Conservation (phyloP, 2,113 vertebrate genomes). For the Phoxinus phoxinus region DNA sequence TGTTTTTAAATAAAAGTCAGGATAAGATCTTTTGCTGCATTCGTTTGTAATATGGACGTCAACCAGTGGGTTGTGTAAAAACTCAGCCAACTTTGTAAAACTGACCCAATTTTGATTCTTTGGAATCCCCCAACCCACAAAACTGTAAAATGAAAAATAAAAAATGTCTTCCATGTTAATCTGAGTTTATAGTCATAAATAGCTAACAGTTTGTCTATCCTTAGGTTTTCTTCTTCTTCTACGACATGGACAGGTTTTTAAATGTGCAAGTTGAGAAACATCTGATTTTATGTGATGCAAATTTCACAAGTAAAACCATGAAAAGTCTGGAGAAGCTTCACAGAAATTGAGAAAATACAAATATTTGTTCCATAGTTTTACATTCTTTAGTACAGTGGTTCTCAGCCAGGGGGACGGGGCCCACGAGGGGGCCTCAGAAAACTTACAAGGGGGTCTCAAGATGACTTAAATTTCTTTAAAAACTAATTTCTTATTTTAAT, state of each 20-base stretch:
- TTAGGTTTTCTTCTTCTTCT: not conserved
- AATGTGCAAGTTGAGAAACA: not conserved
- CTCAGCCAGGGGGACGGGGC: not conserved
- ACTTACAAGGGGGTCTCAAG: not conserved
- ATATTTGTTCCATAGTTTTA: not conserved
- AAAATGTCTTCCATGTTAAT: not conserved
- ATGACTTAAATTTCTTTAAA: too few species aligned
- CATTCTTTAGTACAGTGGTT: not conserved
- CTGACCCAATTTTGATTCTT: not conserved
- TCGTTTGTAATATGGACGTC: not conserved
- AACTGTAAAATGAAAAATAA: not conserved
- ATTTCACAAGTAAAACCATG: too few species aligned
- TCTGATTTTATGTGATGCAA: too few species aligned
- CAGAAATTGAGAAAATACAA: too few species aligned
- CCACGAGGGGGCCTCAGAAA: not conserved
- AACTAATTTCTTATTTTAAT: not conserved
- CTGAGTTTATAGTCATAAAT: not conserved
- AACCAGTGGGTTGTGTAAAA: slow-evolving; percentile 7
- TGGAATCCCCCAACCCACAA: not conserved
- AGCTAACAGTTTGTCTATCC: not conserved
- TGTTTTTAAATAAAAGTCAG: not conserved
- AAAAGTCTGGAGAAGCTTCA: too few species aligned
- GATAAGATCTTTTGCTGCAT: not conserved
- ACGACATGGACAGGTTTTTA: not conserved
- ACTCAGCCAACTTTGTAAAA: not conserved